Conservation (phyloP, 1,140 invertebrate genomes). For the Diabrotica undecimpunctata region DNA sequence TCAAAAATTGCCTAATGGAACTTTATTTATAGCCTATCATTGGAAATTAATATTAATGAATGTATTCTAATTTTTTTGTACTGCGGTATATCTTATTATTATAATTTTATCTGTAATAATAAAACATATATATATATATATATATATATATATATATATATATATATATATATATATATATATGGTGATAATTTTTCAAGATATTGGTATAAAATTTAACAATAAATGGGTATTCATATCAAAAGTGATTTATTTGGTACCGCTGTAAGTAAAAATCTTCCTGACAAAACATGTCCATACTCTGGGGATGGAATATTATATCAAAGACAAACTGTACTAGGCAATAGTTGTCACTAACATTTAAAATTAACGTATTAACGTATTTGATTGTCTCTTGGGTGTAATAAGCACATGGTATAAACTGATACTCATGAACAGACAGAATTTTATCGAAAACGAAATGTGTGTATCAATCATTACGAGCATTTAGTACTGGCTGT, state of each 20-base stretch:
- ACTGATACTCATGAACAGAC: conserved; percentile 2
- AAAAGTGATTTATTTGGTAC: neutral
- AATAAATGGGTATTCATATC: too few relatives aligned
- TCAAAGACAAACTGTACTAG: neutral
- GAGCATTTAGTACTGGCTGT: neutral
- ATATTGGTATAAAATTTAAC: too few relatives aligned
- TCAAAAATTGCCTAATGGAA: too few relatives aligned
- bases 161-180: too few relatives aligned
- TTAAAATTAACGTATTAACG: neutral
- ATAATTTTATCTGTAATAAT: too few relatives aligned
- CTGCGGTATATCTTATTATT: too few relatives aligned
- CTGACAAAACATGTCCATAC: neutral
- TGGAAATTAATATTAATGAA: too few relatives aligned
- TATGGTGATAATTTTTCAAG: too few relatives aligned
- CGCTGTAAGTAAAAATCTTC: neutral
- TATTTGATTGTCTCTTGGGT: neutral
- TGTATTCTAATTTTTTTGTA: too few relatives aligned
- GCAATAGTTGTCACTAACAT: conserved; percentile 2
- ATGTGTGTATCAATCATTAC: neutral
- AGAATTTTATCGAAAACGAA: neutral
- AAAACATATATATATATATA: too few relatives aligned
- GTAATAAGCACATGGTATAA: conserved; percentile 1
- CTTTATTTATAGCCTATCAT: too few relatives aligned
- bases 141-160: too few relatives aligned
- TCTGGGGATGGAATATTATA: conserved; percentile 2